Evolutionary conservation across 2,888 invertebrate genomes (phyloP), one percentile per base, ranked within the genome.

Genomic region (Acrocera orbiculus): DNA sequence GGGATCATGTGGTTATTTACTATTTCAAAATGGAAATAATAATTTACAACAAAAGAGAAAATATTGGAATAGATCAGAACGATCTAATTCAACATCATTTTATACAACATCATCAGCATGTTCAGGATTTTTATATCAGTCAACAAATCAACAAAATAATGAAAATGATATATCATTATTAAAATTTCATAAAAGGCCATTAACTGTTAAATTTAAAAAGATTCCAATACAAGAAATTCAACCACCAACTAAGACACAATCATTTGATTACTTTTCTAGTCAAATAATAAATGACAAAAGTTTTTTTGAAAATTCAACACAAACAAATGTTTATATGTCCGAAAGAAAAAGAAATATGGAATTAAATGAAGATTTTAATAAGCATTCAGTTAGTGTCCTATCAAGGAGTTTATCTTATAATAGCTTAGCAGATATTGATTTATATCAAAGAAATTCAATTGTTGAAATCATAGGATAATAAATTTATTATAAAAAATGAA

Each of bases 61-160:
- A 14, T 35, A 28, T 14, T 15, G 40, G n/a, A 40, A 37, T 16
- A 34, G 37, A 13, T 40, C 40, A 9, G 35, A 37, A 16, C 35
- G 37, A n/a, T 40, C 40, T 7, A 37, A 33, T 27, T 40, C 40
- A 16, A 37, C 37, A 16, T 40, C 40, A 5, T 32, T 27, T 15
- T 34, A 37, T 16, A 40, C 40, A 14, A 37, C 32, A 20, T 40
- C 40, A 5, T 40, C 40, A 11, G 35, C 34, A 22, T 40, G 40
- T 27, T 40, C 40, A 3, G 31, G 35, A 11, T 30, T 37, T 26
- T 25, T 37, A 10, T 27, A 31, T 16, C 40, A 37, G 19, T 24
- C 33, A 11, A 24, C 30, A 17, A 35, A 32, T 30, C 17, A 32
- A 16, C 23, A 31, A 19, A 34, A 26, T 20, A 23, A 36, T 4